These are phyloP conservation scores for Thereuonema tuberculata DNA, from an alignment of 1,140 invertebrate species.

Conservation along the genomic window DNA sequence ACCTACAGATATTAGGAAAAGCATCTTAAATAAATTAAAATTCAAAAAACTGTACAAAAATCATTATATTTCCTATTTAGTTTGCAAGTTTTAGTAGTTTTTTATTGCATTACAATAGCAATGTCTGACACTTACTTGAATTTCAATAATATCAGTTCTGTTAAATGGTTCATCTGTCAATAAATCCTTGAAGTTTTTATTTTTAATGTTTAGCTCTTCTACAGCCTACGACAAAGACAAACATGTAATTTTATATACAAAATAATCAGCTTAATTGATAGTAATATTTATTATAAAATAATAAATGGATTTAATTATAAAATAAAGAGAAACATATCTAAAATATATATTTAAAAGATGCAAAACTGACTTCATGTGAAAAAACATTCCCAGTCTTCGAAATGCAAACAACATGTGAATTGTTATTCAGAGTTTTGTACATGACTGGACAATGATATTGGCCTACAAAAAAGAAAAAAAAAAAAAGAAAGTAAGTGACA, in stretches of 20 bases:
- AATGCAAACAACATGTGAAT: constrained; percentile 87
- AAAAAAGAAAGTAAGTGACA: neutral
- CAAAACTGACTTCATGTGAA: constrained; percentile 55
- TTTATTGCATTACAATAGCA: neutral
- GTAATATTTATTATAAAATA: neutral
- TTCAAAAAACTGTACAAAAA: neutral
- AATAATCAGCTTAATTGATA: neutral
- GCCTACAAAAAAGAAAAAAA: constrained; percentile 22
- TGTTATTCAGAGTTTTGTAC: constrained; percentile 89
- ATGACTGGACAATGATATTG: constrained; percentile 90
- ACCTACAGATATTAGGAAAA: too few relatives aligned
- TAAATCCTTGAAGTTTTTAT: constrained; percentile 86
- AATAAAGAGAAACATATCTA: constrained; percentile 5
- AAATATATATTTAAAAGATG: neutral
- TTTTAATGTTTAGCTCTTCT: constrained; percentile 92
- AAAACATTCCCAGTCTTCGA: constrained; percentile 91
- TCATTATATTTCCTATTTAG: neutral
- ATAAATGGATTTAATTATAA: neutral
- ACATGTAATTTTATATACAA: constrained; percentile 6
- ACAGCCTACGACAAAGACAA: constrained; percentile 50
- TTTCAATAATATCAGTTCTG: constrained; percentile 81
- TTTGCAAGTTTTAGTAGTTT: too few relatives aligned
- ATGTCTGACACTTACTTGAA: constrained; percentile 48
- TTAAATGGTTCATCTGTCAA: constrained; percentile 78
- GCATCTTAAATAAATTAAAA: too few relatives aligned